Conservation (phyloP, 2,113 vertebrate genomes). For the Corythaeola cristata region DNA sequence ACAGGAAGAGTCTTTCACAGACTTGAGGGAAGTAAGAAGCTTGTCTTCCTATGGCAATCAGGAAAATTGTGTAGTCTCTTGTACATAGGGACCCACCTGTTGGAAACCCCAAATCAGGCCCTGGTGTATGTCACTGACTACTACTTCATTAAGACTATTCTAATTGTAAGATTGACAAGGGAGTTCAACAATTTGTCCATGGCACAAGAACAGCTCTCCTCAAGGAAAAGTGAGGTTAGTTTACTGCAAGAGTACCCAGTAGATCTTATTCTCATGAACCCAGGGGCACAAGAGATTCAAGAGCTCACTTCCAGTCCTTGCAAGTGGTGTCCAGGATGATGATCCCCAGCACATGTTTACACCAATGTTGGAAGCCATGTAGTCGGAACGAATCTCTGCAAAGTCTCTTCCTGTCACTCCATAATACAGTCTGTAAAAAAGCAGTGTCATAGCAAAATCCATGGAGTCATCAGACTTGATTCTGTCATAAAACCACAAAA, state of each 20-base stretch:
- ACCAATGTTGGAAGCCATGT: constrained; percentile 75
- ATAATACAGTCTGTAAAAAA: constrained; percentile 78
- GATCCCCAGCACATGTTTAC: background rate
- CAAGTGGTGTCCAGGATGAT: background rate
- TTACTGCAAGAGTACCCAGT: background rate
- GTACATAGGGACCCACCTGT: background rate
- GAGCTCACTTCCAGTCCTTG: background rate
- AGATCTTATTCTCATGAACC: background rate
- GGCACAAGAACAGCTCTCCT: background rate
- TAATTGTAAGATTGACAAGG: background rate
- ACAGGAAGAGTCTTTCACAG: background rate
- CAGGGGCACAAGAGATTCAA: background rate
- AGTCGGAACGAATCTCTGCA: constrained; percentile 79
- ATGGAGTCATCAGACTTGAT: constrained; percentile 75
- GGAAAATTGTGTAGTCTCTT: background rate
- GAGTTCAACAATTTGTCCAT: background rate
- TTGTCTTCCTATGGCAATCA: background rate
- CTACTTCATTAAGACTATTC: background rate
- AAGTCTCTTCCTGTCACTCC: constrained; percentile 75
- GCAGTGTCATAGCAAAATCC: constrained; percentile 73
- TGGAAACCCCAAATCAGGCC: background rate
- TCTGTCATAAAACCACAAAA: constrained; percentile 19
- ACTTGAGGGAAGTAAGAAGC: background rate
- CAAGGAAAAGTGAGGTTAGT: background rate
- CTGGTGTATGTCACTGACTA: background rate